Base-by-base conservation (phyloP, 1,140 invertebrate species). In the Steinernema feltiae region DNA sequence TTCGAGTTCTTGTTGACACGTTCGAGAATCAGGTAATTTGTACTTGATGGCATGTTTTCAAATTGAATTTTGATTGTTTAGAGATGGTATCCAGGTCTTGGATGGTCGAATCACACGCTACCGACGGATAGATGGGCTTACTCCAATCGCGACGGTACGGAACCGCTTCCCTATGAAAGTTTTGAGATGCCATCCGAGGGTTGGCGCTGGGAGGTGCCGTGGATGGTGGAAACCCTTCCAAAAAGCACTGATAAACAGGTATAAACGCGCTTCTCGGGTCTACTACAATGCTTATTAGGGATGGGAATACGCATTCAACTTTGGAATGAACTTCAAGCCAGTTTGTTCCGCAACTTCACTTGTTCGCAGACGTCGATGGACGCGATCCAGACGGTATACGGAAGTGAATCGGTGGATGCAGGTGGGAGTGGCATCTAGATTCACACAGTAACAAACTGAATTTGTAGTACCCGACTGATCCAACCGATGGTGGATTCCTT, bases 21-120 rank as follows among this genome's bases (percentile, higher is more conserved):
- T 75, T 70, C 27, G 48, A 75, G 17, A 75, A 75, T 71, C 74
- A 74, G 48, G 72, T 74, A 74, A 74, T 27, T 31, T 30, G 27
- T 29, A 30, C 35, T 48, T 69, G 31, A 48, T 77, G 46, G 32
- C 48, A 48, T 48, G 32, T 29, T 70, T 30, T 7, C 48, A 27
- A 73, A 73, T 69, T 48, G 48, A 18, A 7, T 24, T 29, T 30
- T 30, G 1, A 31, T 41, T 41, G 71, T 71, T 17, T 71, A 74
- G 48, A 2, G 73, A 29, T 74, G 73, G 73, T 74, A 74, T 32
- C 73, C 73, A 17, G 73, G 27, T 29, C 12, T 74, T 1, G 73
- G 73, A 27, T 74, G 73, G 73, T 30, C 30, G 30, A n/a, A 7
- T 15, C 48, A 71, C 30, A 48, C 73, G 29, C 30, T 74, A 1